Evolutionary conservation across 1,140 invertebrate species (phyloP), one percentile per base, ranked within the genome.

Genomic region (Rhopalosiphum padi): DNA sequence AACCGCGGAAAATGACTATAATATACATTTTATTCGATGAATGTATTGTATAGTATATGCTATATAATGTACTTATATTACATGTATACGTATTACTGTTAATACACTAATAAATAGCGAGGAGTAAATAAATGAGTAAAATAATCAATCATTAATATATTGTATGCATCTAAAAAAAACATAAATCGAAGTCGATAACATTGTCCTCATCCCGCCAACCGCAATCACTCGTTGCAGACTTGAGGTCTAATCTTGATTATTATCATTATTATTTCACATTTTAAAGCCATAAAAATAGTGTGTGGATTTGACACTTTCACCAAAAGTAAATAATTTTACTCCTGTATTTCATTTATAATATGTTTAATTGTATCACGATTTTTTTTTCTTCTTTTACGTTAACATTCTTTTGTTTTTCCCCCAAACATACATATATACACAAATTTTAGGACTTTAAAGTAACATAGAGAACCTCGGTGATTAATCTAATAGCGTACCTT

Each of bases 401-500:
- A 88, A 51, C 46, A 53, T 51, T 53, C 87, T n/a, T 88, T 88
- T 88, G 46, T 88, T 88, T 30, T 15, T 68, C 15, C 60, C 15
- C 30, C 60, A 68, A 30, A n/a, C 30, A 30, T 25, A 30, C 25
- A 60, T 25, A 86, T 41, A 51, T 11, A 30, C 23, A 23, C n/a
- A 8, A 18, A 7, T 23, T 51, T 53, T 53, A 53, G 87, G n/a
- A 88, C 87, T 48, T 48, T 21, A n/a, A 48, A 48, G 48, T 53
- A 88, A 53, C 21, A n/a, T 30, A 30, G 6, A 30, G 48, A n/a
- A 51, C n/a, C n/a, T 51, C 46, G 46, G 35, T 48, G 48, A 88
- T 88, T 88, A 51, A 88, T 88, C 87, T 88, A 88, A 88, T 37
- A 88, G 30, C 30, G 21, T 35, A 88, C 46, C 87, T 35, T 88